Percentiles rank a stretch among this genome's conserved stretches.
phyloP scores from a whole-genome alignment of 1,140 invertebrate species.

The Odontomachus brunneus region DNA sequence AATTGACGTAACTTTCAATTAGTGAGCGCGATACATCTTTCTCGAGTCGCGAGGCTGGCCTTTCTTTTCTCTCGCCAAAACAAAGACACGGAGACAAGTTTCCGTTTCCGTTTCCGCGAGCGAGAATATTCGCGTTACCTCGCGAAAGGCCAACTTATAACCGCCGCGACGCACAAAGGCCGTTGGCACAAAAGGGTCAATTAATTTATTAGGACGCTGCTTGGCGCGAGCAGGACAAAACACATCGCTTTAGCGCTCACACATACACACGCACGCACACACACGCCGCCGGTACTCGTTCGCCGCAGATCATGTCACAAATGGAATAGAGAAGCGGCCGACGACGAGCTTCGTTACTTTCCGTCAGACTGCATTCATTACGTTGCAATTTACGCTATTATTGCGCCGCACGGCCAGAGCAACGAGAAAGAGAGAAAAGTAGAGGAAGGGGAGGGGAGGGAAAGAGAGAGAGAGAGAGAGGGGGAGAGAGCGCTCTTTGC shows the following conservation, averaged over 20 bases:
- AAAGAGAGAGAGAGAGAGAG: background rate
- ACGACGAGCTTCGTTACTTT: constrained; percentile 61
- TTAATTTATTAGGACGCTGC: constrained; percentile 34
- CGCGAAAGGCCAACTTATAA: constrained; percentile 10
- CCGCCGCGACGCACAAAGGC: background rate
- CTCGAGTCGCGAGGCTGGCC: no score
- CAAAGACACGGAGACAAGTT: background rate
- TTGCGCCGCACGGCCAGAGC: constrained; percentile 27
- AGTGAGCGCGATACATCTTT: no score
- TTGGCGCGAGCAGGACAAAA: background rate
- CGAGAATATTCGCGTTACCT: background rate
- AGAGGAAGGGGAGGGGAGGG: background rate
- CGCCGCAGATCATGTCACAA: constrained; percentile 46
- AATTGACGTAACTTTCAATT: no score
- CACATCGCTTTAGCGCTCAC: constrained; percentile 7
- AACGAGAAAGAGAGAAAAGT: background rate
- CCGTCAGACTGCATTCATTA: constrained; percentile 62
- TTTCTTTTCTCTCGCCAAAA: no score
- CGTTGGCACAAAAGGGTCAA: constrained; percentile 3
- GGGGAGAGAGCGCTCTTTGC: constrained; percentile 1
- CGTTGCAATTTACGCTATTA: constrained; percentile 56
- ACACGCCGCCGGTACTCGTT: background rate
- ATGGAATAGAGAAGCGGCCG: constrained; percentile 40
- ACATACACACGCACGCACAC: constrained; percentile 19
- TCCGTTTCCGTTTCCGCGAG: background rate